Evolutionary conservation across 2,797 vertebrate species (phyloP).

Genomic region (Onychomys arenicola): DNA sequence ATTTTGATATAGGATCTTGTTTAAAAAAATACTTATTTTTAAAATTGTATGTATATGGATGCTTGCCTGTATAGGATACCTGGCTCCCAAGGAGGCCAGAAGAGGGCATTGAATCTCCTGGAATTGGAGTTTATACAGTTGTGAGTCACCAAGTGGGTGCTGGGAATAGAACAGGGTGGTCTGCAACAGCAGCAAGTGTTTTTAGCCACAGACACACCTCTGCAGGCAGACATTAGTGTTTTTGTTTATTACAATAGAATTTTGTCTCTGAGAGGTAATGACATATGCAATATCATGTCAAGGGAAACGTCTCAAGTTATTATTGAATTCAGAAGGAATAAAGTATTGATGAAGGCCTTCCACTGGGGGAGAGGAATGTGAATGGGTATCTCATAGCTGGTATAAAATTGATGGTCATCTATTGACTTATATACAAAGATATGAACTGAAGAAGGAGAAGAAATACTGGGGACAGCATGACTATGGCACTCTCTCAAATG

Average conservation of each 20-base stretch:
- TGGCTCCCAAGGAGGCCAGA: not conserved
- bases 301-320: not conserved
- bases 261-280: constrained; percentile 24
- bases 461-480: not conserved
- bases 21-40: not conserved
- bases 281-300: not conserved
- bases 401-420: not conserved
- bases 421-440: not conserved
- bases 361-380: not conserved
- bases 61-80: not conserved
- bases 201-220: not conserved
- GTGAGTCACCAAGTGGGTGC: not conserved
- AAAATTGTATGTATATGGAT: not conserved
- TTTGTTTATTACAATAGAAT: constrained; percentile 11
- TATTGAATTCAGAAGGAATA: not conserved
- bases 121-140: not conserved
- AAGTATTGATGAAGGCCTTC: not conserved
- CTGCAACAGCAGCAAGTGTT: not conserved
- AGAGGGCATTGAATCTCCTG: not conserved
- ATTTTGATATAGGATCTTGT: not conserved
- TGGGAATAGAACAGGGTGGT: too few species aligned
- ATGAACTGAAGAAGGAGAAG: not conserved
- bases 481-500: not conserved
- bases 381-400: not conserved
- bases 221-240: not conserved